Conservation (phyloP, 2,797 vertebrate species). For the Steatocranus sp. region DNA sequence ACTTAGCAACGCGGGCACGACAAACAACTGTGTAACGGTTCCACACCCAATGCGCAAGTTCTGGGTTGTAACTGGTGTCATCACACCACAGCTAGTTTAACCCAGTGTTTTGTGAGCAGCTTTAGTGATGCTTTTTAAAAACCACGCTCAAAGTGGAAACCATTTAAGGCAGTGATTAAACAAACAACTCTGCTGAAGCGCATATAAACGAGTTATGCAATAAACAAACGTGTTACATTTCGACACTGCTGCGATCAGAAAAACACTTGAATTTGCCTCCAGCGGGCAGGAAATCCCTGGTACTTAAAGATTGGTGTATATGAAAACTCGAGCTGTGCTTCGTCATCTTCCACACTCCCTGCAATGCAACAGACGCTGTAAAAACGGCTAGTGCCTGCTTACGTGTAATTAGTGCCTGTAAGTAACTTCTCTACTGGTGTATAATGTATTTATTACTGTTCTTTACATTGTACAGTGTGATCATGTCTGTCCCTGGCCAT, state of each 20-base stretch:
- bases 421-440: conserved; percentile 37
- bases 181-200: background rate
- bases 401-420: conserved; percentile 51
- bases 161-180: background rate
- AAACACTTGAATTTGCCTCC: conserved; percentile 14
- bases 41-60: background rate
- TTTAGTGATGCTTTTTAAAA: background rate
- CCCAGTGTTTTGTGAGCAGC: background rate
- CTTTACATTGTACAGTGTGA: conserved; percentile 35
- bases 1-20: background rate
- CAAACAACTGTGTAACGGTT: background rate
- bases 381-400: conserved; percentile 53
- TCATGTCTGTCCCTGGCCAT: conserved; percentile 32
- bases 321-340: background rate
- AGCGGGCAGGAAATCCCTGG: background rate
- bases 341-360: background rate
- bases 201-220: background rate
- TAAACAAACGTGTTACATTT: background rate
- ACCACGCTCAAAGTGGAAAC: background rate
- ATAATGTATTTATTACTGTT: conserved; percentile 56
- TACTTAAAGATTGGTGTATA: background rate
- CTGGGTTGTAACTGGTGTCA: background rate
- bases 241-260: background rate
- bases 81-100: background rate
- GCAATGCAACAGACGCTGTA: conserved; percentile 21